A percentile compares a stretch with the other conserved stretches of the same genome.
Evolutionary conservation across 2,113 vertebrate species (phyloP).

Genomic region (Cebidichthys violaceus): DNA sequence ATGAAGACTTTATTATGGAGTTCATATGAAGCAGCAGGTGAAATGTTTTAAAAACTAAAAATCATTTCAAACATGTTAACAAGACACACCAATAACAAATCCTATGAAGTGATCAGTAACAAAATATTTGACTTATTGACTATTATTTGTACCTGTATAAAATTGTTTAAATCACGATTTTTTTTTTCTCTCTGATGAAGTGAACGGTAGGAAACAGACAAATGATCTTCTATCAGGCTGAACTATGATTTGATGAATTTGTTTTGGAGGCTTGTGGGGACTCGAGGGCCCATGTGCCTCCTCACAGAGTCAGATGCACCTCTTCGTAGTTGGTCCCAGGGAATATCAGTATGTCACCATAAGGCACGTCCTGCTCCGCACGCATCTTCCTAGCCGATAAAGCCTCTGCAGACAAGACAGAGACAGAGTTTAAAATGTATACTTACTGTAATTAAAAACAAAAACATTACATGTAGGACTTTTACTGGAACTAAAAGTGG

Average conservation of each 20-base stretch:
- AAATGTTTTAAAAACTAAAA: slow-evolving; percentile 13
- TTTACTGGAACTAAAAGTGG: neutral
- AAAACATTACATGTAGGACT: no score
- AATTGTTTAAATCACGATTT: neutral
- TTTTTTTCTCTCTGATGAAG: neutral
- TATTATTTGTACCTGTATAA: neutral
- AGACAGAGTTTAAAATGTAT: neutral
- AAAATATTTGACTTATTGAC: neutral
- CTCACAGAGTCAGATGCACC: neutral
- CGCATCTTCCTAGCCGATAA: slow-evolving; percentile 39
- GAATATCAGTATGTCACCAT: slow-evolving; percentile 64
- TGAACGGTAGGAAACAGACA: slow-evolving; percentile 10
- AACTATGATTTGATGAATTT: neutral
- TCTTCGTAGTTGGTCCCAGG: slow-evolving; percentile 18
- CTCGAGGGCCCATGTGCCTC: no score
- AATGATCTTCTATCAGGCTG: neutral
- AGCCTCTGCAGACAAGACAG: slow-evolving; percentile 54
- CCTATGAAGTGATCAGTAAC: neutral
- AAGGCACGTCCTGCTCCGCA: slow-evolving; percentile 65
- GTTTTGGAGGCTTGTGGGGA: neutral
- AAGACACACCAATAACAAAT: neutral
- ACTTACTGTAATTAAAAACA: neutral
- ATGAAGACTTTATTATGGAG: slow-evolving; percentile 36
- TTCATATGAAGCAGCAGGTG: neutral
- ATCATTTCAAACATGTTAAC: slow-evolving; percentile 12